These are phyloP conservation scores for Rhinoptilus africanus DNA, from an alignment of 2,113 vertebrate species.

Conservation along the genomic window DNA sequence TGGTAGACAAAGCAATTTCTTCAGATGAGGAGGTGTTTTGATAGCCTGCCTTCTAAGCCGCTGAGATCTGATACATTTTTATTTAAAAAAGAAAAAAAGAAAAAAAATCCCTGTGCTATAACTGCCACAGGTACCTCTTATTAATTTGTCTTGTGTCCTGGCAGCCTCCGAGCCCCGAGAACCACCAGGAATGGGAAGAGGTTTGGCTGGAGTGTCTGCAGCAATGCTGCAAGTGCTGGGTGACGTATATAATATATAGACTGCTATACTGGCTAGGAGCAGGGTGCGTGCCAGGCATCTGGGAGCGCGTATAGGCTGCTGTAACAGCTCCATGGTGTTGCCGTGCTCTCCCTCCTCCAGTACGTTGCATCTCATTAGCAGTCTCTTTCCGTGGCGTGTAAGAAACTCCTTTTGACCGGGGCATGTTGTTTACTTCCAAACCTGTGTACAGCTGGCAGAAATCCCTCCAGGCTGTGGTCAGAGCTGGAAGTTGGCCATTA, in stretches of 20 bases:
- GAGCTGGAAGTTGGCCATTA: constrained; percentile 77
- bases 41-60: background rate
- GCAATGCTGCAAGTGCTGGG: background rate
- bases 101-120: background rate
- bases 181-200: no score
- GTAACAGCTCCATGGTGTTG: background rate
- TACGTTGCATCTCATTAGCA: constrained; percentile 51
- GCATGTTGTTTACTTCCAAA: constrained; percentile 67
- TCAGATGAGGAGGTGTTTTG: background rate
- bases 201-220: background rate
- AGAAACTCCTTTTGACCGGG: constrained; percentile 69
- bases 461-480: constrained; percentile 79
- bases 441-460: constrained; percentile 79
- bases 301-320: background rate
- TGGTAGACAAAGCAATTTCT: background rate
- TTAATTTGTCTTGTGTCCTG: background rate
- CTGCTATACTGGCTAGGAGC: background rate
- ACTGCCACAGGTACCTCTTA: background rate
- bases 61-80: background rate
- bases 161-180: background rate
- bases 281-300: background rate
- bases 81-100: background rate
- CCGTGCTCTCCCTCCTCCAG: background rate
- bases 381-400: constrained; percentile 38
- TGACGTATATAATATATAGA: rapidly evolving